A percentile compares a stretch with the other conserved stretches of the same genome.
These are phyloP conservation scores for Coregonus clupeaformis DNA, from an alignment of 2,113 vertebrate species.

Conservation along the genomic window DNA sequence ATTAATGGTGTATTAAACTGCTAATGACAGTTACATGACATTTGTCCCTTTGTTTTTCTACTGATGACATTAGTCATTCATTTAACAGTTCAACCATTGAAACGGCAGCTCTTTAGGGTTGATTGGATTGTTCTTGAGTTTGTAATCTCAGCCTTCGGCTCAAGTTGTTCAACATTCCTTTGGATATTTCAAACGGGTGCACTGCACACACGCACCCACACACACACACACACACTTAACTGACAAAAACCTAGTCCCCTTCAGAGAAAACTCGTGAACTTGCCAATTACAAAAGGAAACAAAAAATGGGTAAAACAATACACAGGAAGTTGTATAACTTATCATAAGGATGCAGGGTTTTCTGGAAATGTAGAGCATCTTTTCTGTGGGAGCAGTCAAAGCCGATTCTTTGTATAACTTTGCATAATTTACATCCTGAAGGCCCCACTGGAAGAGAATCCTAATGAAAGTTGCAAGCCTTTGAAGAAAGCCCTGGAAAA, in stretches of 20 bases:
- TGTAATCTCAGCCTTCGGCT: constrained; percentile 25
- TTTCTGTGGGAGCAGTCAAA: constrained; percentile 23
- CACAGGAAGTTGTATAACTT: constrained; percentile 33
- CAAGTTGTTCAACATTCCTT: constrained; percentile 25
- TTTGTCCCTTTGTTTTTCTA: constrained; percentile 37
- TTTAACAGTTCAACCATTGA: constrained; percentile 44
- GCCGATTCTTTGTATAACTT: constrained; percentile 65
- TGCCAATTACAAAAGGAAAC: constrained; percentile 32
- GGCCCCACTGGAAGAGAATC: constrained; percentile 62
- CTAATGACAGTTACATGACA: constrained; percentile 34
- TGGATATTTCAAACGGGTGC: constrained; percentile 33
- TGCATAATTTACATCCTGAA: constrained; percentile 72
- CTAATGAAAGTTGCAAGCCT: constrained; percentile 66
- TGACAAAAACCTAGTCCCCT: no score
- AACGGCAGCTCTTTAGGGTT: constrained; percentile 27
- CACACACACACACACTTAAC: no score
- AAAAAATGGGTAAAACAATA: constrained; percentile 13
- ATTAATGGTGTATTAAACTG: constrained; percentile 39
- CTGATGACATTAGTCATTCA: constrained; percentile 45
- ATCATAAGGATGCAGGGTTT: constrained; percentile 44
- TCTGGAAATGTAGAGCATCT: constrained; percentile 56
- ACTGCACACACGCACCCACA: neutral
- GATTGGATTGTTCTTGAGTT: constrained; percentile 37
- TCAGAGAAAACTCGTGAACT: neutral
- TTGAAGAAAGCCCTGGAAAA: constrained; percentile 68